Base-by-base conservation (phyloP, 1,140 invertebrate species). In the Harpegnathos saltator region DNA sequence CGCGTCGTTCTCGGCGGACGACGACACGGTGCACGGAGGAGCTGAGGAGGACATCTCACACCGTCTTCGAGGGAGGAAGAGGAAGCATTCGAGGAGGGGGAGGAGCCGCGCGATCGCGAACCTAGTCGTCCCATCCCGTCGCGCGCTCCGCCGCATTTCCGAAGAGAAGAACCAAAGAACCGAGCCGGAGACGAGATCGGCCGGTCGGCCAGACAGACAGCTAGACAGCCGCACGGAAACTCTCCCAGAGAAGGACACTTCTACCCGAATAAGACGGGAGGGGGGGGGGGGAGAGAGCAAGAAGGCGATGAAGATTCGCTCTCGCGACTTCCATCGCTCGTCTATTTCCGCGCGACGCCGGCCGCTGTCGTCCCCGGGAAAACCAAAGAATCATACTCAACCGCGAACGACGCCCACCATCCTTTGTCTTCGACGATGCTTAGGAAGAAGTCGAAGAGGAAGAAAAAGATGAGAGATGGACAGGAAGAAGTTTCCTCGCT, bases 341-440 rank as follows among this genome's bases (percentile, higher is more conserved):
- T 69, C 58, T 80, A 71, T 71, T 58, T 80, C 66, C 24, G 52
- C 38, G 65, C 59, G 48, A 69, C 58, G 24, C 3, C 54, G 63
- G 75, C 63, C 75, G 50, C 75, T 56, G 29, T 78, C 62, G 33
- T 78, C 65, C 65, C 69, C 52, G 75, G 75, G 59, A 80, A 80
- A 80, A 80, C 75, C 75, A 80, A 80, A 71, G 75, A 80, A 80
- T 69, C 75, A 58, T 78, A 78, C 50, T 71, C 65, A 24, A 69
- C 63, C 69, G 33, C 63, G 52, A 63, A 58, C 52, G 54, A 71
- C 52, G 52, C 38, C 69, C 52, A 24, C 50, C 58, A 33, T 59
- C 65, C 24, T 48, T 80, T 80, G 54, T 80, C 75, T 44, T 5
- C 38, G 38, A 17, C 66, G 33, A 71, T 44, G 52, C 33, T 80